A percentile compares a stretch with the other conserved stretches of the same genome.
Evolutionary conservation across 2,113 vertebrate genomes (phyloP).

Genomic region (Ochotona curzoniae): DNA sequence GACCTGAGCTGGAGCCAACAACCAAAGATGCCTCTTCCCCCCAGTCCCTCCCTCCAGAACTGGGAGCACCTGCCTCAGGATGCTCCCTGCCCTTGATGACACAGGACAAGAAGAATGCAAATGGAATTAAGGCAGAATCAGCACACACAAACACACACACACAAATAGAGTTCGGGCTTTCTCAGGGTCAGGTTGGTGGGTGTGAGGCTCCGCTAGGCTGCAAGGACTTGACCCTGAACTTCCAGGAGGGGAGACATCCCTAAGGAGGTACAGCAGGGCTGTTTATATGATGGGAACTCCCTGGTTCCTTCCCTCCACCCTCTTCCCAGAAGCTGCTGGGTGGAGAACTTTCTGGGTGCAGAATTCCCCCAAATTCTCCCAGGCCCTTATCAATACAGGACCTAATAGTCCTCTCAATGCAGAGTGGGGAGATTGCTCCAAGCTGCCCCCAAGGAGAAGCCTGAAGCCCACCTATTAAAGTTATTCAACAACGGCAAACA

Average conservation of each 20-base stretch:
- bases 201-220: background rate
- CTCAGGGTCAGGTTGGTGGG: background rate
- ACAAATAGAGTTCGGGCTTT: background rate
- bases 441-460: too few species aligned
- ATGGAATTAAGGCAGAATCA: background rate
- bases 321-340: too few species aligned
- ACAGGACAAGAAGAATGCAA: background rate
- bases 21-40: background rate
- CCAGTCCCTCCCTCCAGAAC: background rate
- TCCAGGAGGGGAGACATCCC: background rate
- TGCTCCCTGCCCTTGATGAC: accelerated
- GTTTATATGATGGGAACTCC: too few species aligned
- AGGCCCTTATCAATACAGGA: too few species aligned
- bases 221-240: background rate
- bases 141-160: too few species aligned
- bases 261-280: background rate
- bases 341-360: too few species aligned
- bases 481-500: too few species aligned
- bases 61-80: background rate
- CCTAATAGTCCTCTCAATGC: too few species aligned
- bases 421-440: too few species aligned
- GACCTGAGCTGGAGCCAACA: background rate
- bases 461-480: too few species aligned
- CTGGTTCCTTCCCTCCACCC: too few species aligned
- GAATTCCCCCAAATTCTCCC: too few species aligned